phyloP scores from a whole-genome alignment of 2,888 invertebrate species.

The Euplexia lucipara region DNA sequence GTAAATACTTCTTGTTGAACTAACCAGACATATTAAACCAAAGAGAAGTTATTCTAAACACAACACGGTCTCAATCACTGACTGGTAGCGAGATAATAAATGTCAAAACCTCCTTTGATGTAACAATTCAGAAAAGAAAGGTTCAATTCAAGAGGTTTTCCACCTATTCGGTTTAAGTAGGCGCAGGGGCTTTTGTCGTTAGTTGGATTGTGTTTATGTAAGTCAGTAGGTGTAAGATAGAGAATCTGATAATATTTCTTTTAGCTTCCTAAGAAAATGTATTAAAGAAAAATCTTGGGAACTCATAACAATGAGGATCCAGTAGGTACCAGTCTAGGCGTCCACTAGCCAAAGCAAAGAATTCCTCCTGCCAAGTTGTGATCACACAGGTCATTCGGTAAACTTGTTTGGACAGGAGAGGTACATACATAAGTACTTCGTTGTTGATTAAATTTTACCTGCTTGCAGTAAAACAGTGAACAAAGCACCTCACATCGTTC shows the following conservation, averaged over 20 bases:
- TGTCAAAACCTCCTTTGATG: conserved; percentile 45
- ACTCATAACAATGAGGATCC: no score
- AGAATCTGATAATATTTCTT: conserved; percentile 6
- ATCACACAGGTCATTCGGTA: neutral
- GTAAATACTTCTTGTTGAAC: neutral
- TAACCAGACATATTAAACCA: neutral
- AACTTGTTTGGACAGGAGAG: no score
- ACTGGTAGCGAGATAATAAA: conserved; percentile 40
- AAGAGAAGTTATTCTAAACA: conserved; percentile 35
- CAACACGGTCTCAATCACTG: conserved; percentile 39
- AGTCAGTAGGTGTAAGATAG: neutral
- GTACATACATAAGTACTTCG: no score
- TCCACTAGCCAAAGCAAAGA: neutral
- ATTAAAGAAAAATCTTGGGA: no score
- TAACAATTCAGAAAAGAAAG: conserved; percentile 26
- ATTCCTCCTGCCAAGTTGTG: neutral
- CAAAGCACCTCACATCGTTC: conserved; percentile 28
- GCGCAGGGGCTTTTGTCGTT: neutral
- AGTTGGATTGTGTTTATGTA: neutral
- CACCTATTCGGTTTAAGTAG: conserved; percentile 2
- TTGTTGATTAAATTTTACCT: conserved; percentile 8
- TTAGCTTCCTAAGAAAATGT: neutral
- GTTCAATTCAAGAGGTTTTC: conserved; percentile 39
- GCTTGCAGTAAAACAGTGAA: neutral
- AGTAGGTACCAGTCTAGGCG: neutral